Conservation (phyloP, 2,797 vertebrate genomes). For the Tympanoctomys barrerae region DNA sequence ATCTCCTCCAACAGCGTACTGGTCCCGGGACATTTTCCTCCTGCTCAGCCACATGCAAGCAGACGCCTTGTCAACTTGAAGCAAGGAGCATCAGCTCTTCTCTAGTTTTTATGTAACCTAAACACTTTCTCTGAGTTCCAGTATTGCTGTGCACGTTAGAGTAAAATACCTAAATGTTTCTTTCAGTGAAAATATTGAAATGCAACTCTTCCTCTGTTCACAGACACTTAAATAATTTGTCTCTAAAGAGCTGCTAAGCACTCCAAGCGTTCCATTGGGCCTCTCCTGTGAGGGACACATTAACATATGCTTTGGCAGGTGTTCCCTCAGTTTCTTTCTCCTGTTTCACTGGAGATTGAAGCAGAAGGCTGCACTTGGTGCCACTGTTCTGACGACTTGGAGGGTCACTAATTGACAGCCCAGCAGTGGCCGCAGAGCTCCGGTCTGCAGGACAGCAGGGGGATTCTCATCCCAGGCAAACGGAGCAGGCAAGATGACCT, state of each 20-base stretch:
- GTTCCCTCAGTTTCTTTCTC: not conserved
- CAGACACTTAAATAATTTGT: not conserved
- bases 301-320: not conserved
- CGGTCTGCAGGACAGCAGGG: not conserved
- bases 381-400: rapidly evolving
- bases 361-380: not conserved
- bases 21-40: not conserved
- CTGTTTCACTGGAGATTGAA: not conserved
- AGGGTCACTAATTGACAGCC: not conserved
- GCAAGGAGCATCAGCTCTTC: not conserved
- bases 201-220: not conserved
- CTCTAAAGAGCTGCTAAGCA: not conserved
- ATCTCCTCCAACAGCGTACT: not conserved
- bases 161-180: not conserved
- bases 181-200: not conserved
- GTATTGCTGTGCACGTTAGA: not conserved
- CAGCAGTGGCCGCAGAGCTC: not conserved
- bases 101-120: not conserved
- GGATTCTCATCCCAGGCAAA: not conserved
- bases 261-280: not conserved
- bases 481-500: not conserved
- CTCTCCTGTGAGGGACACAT: not conserved
- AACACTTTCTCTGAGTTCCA: not conserved
- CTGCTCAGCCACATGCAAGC: not conserved
- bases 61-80: not conserved